Evolutionary conservation across 2,113 vertebrate genomes (phyloP).

Genomic region (Hemibagrus wyckioides): DNA sequence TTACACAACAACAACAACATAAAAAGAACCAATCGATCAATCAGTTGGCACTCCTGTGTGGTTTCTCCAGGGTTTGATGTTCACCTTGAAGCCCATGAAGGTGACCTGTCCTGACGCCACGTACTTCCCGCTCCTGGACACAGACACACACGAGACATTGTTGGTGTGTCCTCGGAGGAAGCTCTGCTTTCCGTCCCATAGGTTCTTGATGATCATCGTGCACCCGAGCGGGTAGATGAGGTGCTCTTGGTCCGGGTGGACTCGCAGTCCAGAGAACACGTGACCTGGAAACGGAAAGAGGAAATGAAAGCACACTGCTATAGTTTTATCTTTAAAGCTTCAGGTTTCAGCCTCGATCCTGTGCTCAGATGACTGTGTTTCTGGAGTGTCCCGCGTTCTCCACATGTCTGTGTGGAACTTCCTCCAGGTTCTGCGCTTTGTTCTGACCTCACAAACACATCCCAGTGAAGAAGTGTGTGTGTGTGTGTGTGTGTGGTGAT

Average conservation of each 20-base stretch:
- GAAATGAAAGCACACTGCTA: not conserved
- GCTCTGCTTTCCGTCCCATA: slow-evolving; percentile 75
- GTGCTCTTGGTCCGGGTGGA: slow-evolving; percentile 83
- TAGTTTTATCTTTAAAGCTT: not conserved
- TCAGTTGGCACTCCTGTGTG: not conserved
- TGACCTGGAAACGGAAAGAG: slow-evolving; percentile 71
- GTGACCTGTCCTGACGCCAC: slow-evolving; percentile 89
- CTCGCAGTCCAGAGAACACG: slow-evolving; percentile 77
- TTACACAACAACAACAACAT: not conserved
- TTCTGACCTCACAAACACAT: not conserved
- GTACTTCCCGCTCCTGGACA: slow-evolving; percentile 79
- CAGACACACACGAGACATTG: slow-evolving; percentile 81
- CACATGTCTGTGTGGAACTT: not conserved
- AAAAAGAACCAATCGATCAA: not conserved
- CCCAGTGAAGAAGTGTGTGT: not conserved
- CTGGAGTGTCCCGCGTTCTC: not conserved
- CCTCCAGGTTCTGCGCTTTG: not conserved
- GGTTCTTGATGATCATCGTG: slow-evolving; percentile 78
- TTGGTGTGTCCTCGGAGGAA: slow-evolving; percentile 86
- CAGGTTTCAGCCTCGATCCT: not conserved
- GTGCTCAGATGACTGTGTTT: not conserved
- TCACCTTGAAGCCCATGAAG: slow-evolving; percentile 86
- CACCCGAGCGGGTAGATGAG: slow-evolving; percentile 86
- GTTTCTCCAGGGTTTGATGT: not conserved
- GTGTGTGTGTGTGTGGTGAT: not conserved